phyloP scores from a whole-genome alignment of 1,140 invertebrate species.

The Aphelenchoides besseyi region DNA sequence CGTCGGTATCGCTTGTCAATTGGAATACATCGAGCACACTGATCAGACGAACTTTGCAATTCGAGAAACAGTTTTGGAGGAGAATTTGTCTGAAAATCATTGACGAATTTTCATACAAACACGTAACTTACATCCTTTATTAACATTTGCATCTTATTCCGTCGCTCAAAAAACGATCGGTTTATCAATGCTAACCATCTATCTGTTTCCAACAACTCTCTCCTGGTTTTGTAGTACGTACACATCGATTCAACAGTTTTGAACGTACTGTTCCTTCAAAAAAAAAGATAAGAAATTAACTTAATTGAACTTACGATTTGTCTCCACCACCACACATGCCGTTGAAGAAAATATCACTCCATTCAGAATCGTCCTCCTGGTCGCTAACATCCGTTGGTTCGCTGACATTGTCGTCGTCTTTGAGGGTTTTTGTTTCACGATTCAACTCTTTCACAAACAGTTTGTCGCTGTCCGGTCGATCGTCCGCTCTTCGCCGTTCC shows the following conservation, averaged over 20 bases:
- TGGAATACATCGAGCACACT: slow-evolving; percentile 8
- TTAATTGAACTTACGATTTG: not conserved
- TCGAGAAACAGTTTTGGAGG: too few relatives aligned
- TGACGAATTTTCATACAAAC: too few relatives aligned
- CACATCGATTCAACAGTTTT: not conserved
- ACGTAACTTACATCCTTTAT: not conserved
- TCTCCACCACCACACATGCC: not conserved
- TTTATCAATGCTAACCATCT: not conserved
- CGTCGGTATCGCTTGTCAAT: not conserved
- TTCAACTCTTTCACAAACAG: not conserved
- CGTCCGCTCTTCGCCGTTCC: not conserved
- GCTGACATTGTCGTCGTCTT: not conserved
- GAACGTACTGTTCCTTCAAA: not conserved
- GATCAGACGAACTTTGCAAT: too few relatives aligned
- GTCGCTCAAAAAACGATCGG: not conserved
- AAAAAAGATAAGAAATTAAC: slow-evolving; percentile 7
- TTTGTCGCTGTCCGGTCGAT: not conserved
- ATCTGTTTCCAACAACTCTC: not conserved
- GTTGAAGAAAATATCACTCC: not conserved
- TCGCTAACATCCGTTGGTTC: slow-evolving; percentile 2
- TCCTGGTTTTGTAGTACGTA: not conserved
- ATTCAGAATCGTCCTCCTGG: not conserved
- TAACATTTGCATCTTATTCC: not conserved
- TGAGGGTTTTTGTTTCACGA: not conserved
- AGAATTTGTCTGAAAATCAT: too few relatives aligned